Percentiles rank a stretch among this genome's conserved stretches.
Evolutionary conservation across 2,888 invertebrate species (phyloP).

Genomic region (Pycnomerus fuliginosus): DNA sequence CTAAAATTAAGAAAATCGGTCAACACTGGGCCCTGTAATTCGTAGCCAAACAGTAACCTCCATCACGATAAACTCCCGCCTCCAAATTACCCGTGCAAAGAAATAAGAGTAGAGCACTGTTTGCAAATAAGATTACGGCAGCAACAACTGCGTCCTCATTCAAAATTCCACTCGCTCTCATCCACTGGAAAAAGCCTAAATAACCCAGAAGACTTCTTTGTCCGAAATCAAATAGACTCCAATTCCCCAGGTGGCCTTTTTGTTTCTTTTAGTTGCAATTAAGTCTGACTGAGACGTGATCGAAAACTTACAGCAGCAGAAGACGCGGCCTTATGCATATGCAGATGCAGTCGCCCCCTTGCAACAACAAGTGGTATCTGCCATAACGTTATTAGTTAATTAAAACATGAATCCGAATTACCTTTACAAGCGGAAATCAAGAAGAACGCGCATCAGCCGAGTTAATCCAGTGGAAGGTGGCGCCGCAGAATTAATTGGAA

Average conservation of each 20-base stretch:
- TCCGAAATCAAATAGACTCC: constrained; percentile 12
- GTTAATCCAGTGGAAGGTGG: constrained; percentile 48
- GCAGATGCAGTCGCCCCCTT: constrained; percentile 9
- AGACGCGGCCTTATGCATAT: constrained; percentile 1
- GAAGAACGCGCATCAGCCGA: constrained; percentile 18
- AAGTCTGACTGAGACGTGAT: background rate
- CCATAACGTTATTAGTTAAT: constrained; percentile 49
- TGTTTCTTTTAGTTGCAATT: background rate
- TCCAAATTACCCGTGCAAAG: too few species aligned
- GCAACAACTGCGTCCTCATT: too few species aligned
- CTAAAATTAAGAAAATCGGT: too few species aligned
- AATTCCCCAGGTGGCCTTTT: constrained; percentile 17
- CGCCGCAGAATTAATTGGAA: constrained; percentile 50
- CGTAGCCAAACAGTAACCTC: too few species aligned
- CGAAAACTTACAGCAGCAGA: background rate
- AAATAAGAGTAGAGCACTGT: too few species aligned
- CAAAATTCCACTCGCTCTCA: too few species aligned
- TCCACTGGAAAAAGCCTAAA: too few species aligned
- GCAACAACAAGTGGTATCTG: constrained; percentile 43
- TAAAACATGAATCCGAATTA: constrained; percentile 49
- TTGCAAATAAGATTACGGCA: too few species aligned
- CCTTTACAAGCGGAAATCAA: constrained; percentile 42
- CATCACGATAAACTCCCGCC: too few species aligned
- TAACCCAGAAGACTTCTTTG: constrained; percentile 5
- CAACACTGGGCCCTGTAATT: too few species aligned